Percentiles rank a stretch among this genome's conserved stretches.
These are phyloP conservation scores for Tetrax tetrax DNA, from an alignment of 2,113 vertebrate species.

Conservation along the genomic window DNA sequence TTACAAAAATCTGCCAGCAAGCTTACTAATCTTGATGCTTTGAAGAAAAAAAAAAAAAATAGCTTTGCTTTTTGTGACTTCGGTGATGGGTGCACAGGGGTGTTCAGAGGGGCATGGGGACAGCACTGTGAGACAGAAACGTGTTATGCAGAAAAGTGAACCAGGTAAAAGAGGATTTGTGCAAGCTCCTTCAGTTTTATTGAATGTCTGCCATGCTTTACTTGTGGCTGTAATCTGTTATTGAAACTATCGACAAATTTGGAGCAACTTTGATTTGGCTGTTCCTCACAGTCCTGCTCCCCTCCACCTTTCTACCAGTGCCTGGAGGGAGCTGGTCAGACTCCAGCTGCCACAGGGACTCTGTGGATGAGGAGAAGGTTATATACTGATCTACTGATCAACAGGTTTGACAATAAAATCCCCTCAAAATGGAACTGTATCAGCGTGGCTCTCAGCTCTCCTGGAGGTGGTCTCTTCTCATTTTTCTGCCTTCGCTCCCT, in stretches of 20 bases:
- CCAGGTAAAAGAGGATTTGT: background rate
- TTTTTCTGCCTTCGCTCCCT: background rate
- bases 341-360: background rate
- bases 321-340: background rate
- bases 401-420: background rate
- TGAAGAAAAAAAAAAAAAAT: background rate
- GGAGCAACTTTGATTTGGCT: background rate
- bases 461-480: accelerated
- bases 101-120: background rate
- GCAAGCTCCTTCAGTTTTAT: background rate
- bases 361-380: background rate
- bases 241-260: background rate
- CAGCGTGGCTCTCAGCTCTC: background rate
- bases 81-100: background rate
- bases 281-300: background rate
- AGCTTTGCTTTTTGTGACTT: background rate
- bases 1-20: background rate
- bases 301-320: accelerated
- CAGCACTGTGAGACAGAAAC: accelerated
- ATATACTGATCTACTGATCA: background rate
- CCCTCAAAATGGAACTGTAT: background rate
- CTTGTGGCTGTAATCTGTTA: background rate
- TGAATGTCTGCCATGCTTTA: background rate
- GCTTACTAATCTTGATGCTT: background rate
- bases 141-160: background rate